Conservation (phyloP, 23 tunicate genomes). For the Halocynthia aurantium region DNA sequence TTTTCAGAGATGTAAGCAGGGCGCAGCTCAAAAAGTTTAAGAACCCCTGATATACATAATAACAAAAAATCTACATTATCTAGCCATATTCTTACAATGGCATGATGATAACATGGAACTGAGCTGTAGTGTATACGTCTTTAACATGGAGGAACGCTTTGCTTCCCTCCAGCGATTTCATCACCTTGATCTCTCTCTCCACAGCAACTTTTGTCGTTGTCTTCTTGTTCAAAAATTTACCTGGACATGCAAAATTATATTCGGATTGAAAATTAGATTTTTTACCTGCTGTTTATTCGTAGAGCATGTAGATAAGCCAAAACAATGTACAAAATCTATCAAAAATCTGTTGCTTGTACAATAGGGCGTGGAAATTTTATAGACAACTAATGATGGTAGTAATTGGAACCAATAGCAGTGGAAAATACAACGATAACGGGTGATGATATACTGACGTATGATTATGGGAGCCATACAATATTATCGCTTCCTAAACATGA, state of each 20-base stretch:
- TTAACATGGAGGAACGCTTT: constrained; percentile 8
- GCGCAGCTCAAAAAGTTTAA: no score
- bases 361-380: neutral
- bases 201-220: constrained; percentile 14
- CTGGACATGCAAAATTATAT: neutral
- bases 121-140: constrained; percentile 5
- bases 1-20: no score
- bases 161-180: constrained; percentile 10
- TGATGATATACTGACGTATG: no score
- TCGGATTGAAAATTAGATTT: neutral
- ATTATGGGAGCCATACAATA: no score
- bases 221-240: constrained; percentile 26
- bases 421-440: no score
- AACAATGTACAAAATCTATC: neutral
- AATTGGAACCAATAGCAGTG: no score
- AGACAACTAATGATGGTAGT: no score
- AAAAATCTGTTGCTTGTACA: neutral
- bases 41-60: no score
- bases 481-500: no score
- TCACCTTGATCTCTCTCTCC: constrained; percentile 27
- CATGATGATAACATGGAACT: constrained; percentile 8
- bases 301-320: neutral
- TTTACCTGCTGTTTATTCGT: neutral
- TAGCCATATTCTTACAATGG: constrained; percentile 10
- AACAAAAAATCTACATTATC: no score